phyloP scores from a whole-genome alignment of 2,797 vertebrate species.

The Trachops cirrhosus region DNA sequence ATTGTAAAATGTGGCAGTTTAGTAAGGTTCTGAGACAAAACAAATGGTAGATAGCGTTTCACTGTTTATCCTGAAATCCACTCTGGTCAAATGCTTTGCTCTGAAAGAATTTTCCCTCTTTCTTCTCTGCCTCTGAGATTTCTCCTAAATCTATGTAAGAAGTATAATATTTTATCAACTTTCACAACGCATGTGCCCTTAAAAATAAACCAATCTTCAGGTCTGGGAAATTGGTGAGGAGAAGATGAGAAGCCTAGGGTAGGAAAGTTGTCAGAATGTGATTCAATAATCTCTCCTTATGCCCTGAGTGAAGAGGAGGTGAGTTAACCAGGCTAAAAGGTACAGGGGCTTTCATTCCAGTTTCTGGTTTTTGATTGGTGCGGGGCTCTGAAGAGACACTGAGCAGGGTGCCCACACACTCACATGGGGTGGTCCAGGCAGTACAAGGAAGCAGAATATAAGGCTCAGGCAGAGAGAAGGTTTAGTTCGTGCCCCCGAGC shows the following conservation, averaged over 20 bases:
- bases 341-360: background rate
- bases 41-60: conserved; percentile 5
- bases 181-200: background rate
- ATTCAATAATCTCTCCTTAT: background rate
- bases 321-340: background rate
- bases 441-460: background rate
- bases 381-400: background rate
- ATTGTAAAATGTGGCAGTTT: conserved; percentile 36
- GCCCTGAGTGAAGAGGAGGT: background rate
- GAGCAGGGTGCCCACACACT: background rate
- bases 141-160: conserved; percentile 4
- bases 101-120: background rate
- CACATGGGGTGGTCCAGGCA: background rate
- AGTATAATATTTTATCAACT: background rate
- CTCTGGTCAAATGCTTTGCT: background rate
- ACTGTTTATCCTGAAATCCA: background rate
- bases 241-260: background rate
- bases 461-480: background rate
- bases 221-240: background rate
- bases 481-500: background rate
- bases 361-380: background rate
- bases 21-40: conserved; percentile 51
- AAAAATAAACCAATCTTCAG: background rate
- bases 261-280: background rate
- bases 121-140: conserved; percentile 1